phyloP scores from a whole-genome alignment of 2,113 vertebrate genomes.

The Bufo bufo region DNA sequence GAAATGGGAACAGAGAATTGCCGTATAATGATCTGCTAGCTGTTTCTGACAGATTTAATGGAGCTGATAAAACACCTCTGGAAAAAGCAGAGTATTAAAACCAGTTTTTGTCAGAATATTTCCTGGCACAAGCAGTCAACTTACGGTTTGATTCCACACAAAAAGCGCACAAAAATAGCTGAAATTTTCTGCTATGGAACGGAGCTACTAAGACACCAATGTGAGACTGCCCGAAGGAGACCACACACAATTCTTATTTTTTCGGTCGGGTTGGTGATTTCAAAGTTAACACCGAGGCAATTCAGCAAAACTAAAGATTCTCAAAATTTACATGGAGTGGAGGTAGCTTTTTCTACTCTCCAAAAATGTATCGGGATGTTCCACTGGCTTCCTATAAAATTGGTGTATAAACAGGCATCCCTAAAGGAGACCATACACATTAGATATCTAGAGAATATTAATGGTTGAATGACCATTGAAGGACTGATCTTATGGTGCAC shows the following conservation, averaged over 20 bases:
- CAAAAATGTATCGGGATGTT: too few species aligned
- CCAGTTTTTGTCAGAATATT: neutral
- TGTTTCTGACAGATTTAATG: neutral
- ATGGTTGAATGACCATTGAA: too few species aligned
- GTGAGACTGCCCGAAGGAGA: neutral
- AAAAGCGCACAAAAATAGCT: slow-evolving; percentile 17
- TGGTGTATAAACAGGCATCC: too few species aligned
- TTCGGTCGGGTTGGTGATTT: neutral
- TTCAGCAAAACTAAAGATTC: too few species aligned
- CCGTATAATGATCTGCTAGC: neutral
- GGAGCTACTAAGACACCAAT: neutral
- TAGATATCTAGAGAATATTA: too few species aligned
- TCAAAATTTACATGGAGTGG: neutral
- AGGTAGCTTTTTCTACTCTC: neutral
- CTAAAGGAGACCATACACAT: too few species aligned
- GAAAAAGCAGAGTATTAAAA: neutral
- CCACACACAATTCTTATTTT: neutral
- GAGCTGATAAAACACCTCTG: slow-evolving; percentile 20
- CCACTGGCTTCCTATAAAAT: too few species aligned
- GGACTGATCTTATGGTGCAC: too few species aligned
- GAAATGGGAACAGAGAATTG: neutral
- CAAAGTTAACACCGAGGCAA: too few species aligned
- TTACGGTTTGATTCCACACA: neutral
- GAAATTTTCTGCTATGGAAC: neutral
- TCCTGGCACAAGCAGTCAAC: neutral